Evolutionary conservation across 2,113 vertebrate genomes (phyloP), one percentile per base, ranked within the genome.

Genomic region (Sturnira hondurensis): DNA sequence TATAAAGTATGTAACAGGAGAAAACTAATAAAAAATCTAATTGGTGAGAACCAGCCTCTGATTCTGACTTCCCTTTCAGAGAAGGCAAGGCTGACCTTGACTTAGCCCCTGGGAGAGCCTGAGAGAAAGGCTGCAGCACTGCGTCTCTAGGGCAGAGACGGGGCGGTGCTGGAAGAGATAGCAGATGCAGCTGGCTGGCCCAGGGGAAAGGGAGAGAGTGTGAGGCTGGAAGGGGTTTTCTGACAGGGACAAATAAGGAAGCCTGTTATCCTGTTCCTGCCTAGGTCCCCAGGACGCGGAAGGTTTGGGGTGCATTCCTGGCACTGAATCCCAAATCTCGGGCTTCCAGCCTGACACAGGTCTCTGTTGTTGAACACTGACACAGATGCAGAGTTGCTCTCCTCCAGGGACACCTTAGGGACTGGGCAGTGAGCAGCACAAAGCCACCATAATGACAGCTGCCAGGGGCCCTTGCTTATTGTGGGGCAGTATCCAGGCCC

Each of bases 221-320:
- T 28, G 36, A 70, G 15, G 24, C 16, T 33, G 45, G 3, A 43
- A 9, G 11, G 22, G n/a, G 12, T 80, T 85, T 86, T 52, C 38
- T 45, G 58, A 65, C 0, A 80, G 10, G n/a, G 31, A 10, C 8
- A 7, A 0, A 38, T 22, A 22, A 85, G 26, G 58, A 45, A 63
- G 10, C 0, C 15, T 10, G 16, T 31, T 9, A 13, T 3, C 26
- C 43, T 47, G 61, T 41, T 71, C 16, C 15, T 14, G 4, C 43
- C 9, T 3, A 3, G 24, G 54, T 26, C 5, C 3, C 43, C 4
- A 1, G n/a, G 8, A 43, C 13, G 36, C 13, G 3, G 5, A 12
- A 15, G 28, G 31, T 28, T 45, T 87, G 19, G n/a, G 33, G 7
- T 15, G 0, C 28, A 20, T 9, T 26, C 6, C 12, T 24, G 31